Conservation (phyloP, 2,888 invertebrate species). For the Pollenia griseotomentosa region DNA sequence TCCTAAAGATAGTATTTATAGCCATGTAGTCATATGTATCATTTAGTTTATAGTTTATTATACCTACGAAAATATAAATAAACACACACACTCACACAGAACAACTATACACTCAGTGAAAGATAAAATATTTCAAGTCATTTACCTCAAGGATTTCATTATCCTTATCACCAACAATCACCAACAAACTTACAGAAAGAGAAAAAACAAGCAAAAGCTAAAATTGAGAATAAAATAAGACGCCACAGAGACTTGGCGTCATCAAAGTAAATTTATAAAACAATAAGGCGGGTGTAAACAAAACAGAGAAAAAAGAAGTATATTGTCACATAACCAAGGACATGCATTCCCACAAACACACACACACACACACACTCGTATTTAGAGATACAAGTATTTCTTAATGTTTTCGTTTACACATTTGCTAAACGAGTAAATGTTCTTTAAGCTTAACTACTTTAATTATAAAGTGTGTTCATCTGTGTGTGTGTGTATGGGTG, state of each 20-base stretch:
- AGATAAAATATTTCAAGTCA: constrained; percentile 78
- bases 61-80: constrained; percentile 72
- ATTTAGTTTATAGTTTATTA: constrained; percentile 66
- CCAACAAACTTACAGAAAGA: constrained; percentile 28
- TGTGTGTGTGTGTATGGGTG: constrained; percentile 18
- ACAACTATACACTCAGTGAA: background rate
- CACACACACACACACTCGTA: constrained; percentile 8
- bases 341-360: background rate
- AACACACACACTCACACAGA: constrained; percentile 64
- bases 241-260: constrained; percentile 75
- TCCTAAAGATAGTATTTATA: background rate
- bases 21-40: constrained; percentile 20
- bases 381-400: constrained; percentile 18
- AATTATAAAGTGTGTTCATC: constrained; percentile 76
- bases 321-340: constrained; percentile 66
- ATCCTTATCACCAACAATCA: constrained; percentile 80
- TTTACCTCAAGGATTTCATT: constrained; percentile 82
- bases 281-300: constrained; percentile 56
- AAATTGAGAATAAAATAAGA: constrained; percentile 76
- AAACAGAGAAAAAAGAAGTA: constrained; percentile 29
- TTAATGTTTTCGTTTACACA: constrained; percentile 67
- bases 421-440: constrained; percentile 53
- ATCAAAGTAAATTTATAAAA: constrained; percentile 70
- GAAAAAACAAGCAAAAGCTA: constrained; percentile 17
- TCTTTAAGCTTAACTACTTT: constrained; percentile 79